Evolutionary conservation across 1,140 invertebrate species (phyloP), one percentile per base, ranked within the genome.

Genomic region (Aporrectodea caliginosa): DNA sequence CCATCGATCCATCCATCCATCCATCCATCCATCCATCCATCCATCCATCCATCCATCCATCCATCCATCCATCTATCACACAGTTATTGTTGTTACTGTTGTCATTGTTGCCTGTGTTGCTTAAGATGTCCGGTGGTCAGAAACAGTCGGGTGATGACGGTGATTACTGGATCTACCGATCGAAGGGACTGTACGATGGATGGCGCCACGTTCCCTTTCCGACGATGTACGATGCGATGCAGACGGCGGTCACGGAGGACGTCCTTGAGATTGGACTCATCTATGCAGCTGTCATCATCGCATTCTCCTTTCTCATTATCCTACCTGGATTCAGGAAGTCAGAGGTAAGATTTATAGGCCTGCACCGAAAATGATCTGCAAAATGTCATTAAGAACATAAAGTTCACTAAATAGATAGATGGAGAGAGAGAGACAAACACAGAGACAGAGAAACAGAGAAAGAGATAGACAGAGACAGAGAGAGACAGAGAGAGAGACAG

Each of bases 201-300:
- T 79, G 71, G 70, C 78, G 83, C 16, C 35, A 86, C 79, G 94
- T 96, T 89, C 94, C 94, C 82, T 95, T 94, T 79, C 95, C 96
- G 68, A 96, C 95, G 79, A 91, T 97, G 79, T 98, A 98, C 90
- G 93, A 92, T 83, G 93, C 94, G 87, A 93, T 92, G 86, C 97
- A 98, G 81, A 98, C 95, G 16, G 92, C 96, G 2, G 96, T 96
- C 82, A 95, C 93, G 16, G 94, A 94, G 1, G 96, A 98, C 88
- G 92, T 96, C 33, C 92, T 97, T 75, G 88, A 90, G 78, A 85
- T 87, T 14, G 93, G 94, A 76, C 91, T 97, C 70, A 91, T 95
- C 70, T 97, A 97, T 87, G 91, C 92, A 83, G 96, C 95, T 77
- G 90, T 96, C 79, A 97, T 95, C 88, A 89, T 96, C 72, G 95